Evolutionary conservation across 2,888 invertebrate genomes (phyloP).

Genomic region (Apodemia hepburni): DNA sequence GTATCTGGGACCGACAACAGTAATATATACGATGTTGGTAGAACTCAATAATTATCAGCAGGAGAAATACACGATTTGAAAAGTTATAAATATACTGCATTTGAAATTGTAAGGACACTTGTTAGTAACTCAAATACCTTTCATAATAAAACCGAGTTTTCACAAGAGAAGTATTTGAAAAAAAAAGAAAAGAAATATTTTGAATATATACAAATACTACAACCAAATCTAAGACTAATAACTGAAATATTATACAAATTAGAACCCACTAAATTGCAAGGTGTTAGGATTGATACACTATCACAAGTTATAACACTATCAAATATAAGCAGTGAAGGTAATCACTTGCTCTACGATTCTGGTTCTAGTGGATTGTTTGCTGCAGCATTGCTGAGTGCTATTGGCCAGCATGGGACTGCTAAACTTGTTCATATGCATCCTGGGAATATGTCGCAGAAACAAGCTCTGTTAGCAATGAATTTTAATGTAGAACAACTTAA

Average conservation of each 20-base stretch:
- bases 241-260: constrained; percentile 91
- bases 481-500: constrained; percentile 85
- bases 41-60: constrained; percentile 90
- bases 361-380: constrained; percentile 92
- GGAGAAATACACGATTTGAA: constrained; percentile 91
- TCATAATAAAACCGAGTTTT: constrained; percentile 93
- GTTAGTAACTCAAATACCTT: constrained; percentile 96
- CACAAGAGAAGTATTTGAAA: constrained; percentile 95
- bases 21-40: constrained; percentile 87
- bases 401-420: constrained; percentile 83
- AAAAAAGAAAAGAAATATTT: constrained; percentile 98
- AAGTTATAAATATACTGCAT: constrained; percentile 87
- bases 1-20: constrained; percentile 92
- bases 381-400: constrained; percentile 89
- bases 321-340: constrained; percentile 89
- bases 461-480: constrained; percentile 89
- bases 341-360: constrained; percentile 92
- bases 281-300: constrained; percentile 91
- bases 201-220: constrained; percentile 88
- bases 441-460: constrained; percentile 89
- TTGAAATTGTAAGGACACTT: constrained; percentile 91
- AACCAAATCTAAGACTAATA: constrained; percentile 90
- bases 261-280: constrained; percentile 87
- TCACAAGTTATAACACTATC: constrained; percentile 92
- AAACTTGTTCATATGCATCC: constrained; percentile 88